Percentiles rank a stretch among this genome's conserved stretches.
phyloP scores from a whole-genome alignment of 2,888 invertebrate genomes.

The Sarcophaga carnaria region DNA sequence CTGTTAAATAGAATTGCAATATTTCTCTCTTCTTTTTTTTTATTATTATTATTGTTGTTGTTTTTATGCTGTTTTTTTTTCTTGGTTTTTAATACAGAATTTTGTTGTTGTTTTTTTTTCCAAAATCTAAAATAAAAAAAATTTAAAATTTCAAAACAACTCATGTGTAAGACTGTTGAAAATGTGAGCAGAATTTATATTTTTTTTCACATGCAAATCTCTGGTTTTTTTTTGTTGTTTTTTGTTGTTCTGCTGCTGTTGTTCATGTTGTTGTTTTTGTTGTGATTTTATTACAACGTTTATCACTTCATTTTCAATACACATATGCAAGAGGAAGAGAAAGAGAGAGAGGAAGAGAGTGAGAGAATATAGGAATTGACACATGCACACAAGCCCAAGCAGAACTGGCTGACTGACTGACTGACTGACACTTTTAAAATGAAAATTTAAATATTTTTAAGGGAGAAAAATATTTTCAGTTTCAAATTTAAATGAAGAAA shows the following conservation, averaged over 20 bases:
- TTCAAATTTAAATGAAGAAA: no score
- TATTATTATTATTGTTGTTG: background rate
- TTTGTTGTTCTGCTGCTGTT: background rate
- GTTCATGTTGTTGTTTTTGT: no score
- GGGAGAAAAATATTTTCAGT: no score
- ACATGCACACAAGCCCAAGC: no score
- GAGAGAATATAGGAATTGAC: no score
- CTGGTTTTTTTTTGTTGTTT: background rate
- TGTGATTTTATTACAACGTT: no score
- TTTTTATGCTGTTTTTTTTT: background rate
- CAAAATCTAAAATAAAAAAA: background rate
- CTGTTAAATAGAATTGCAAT: conserved; percentile 19
- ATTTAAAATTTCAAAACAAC: background rate
- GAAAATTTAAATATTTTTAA: no score
- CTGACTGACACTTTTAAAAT: no score
- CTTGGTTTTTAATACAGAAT: background rate
- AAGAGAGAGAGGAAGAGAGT: no score
- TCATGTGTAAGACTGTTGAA: conserved; percentile 50
- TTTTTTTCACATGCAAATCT: background rate
- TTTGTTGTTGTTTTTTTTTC: background rate
- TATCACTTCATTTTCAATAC: no score
- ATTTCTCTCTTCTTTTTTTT: background rate
- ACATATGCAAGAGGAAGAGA: no score
- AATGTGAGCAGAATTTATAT: conserved; percentile 24
- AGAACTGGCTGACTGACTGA: no score